These are phyloP conservation scores for Macrochelys suwanniensis DNA, from an alignment of 2,797 vertebrate genomes.

Conservation along the genomic window DNA sequence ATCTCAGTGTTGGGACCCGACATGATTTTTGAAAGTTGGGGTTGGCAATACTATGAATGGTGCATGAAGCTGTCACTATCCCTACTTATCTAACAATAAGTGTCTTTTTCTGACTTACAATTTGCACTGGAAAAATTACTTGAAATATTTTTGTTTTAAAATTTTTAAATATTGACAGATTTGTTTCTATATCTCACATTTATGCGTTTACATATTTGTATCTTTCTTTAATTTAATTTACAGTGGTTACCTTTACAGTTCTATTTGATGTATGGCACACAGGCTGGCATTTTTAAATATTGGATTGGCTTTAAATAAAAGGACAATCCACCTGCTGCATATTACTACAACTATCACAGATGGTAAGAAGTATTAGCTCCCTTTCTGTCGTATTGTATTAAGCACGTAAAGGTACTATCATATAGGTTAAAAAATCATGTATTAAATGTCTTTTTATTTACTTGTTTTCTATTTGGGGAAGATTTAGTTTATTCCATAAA, in stretches of 20 bases:
- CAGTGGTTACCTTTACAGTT: background rate
- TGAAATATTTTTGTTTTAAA: background rate
- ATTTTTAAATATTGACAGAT: background rate
- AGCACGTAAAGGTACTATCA: background rate
- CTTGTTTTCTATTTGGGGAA: too few species aligned
- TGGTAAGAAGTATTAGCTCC: background rate
- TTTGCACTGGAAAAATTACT: background rate
- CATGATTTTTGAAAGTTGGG: background rate
- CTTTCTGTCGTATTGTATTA: background rate
- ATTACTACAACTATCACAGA: background rate
- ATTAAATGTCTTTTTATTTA: background rate
- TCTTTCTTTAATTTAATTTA: background rate
- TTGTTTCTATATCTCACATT: background rate
- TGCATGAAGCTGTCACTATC: background rate
- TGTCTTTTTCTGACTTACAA: background rate
- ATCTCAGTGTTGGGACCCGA: background rate
- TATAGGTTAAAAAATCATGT: background rate
- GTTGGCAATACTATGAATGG: background rate
- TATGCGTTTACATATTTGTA: background rate
- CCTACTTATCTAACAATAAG: background rate
- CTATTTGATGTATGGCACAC: background rate
- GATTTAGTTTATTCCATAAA: background rate
- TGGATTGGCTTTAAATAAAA: background rate
- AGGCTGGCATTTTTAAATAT: background rate
- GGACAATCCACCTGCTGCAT: background rate